Conservation (phyloP, 2,113 vertebrate genomes). For the Muntiacus reevesi region DNA sequence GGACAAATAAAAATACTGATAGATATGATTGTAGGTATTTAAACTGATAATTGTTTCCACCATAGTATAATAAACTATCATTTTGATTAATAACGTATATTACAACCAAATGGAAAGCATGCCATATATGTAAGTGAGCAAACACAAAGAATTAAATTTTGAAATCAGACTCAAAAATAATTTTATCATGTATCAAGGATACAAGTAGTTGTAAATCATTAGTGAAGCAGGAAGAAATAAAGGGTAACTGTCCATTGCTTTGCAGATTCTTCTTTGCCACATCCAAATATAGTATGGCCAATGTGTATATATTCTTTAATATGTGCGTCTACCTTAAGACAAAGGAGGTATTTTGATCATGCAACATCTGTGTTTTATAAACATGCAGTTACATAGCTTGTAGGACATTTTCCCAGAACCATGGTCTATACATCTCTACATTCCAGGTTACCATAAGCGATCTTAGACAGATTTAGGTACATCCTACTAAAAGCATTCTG, state of each 20-base stretch:
- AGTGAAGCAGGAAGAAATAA: not conserved
- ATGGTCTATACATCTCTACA: not conserved
- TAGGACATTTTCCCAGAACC: not conserved
- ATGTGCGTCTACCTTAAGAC: not conserved
- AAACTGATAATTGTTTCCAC: not conserved
- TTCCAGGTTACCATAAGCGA: not conserved
- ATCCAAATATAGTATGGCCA: not conserved
- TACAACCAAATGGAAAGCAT: not conserved
- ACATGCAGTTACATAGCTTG: not conserved
- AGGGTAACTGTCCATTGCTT: not conserved
- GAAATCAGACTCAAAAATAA: not conserved
- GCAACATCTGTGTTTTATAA: not conserved
- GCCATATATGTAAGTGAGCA: not conserved
- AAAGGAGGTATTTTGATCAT: not conserved
- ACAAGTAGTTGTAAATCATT: not conserved
- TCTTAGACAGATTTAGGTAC: not conserved
- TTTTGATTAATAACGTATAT: not conserved
- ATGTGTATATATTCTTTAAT: not conserved
- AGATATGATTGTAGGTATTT: not conserved
- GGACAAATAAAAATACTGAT: not conserved
- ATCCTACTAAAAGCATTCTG: not conserved
- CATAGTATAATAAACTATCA: not conserved
- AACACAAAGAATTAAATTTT: not conserved
- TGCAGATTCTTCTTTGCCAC: not conserved
- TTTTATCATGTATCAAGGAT: not conserved